phyloP scores from a whole-genome alignment of 2,113 vertebrate genomes.

The Gambusia holbrooki region DNA sequence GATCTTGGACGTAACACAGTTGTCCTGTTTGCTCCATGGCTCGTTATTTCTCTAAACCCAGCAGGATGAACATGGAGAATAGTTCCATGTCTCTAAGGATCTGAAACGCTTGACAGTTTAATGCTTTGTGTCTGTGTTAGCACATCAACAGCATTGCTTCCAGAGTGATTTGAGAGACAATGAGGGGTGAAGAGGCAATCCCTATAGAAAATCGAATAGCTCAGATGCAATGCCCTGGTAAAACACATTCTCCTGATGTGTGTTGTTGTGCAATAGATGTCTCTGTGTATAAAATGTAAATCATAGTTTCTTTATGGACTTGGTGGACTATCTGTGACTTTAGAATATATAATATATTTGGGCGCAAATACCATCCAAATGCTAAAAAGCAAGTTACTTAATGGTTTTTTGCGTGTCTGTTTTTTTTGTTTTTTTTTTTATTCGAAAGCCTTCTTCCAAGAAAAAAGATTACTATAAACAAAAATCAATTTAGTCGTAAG shows the following conservation, averaged over 20 bases:
- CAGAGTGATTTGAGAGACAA: conserved; percentile 1
- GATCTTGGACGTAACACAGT: too few relatives aligned
- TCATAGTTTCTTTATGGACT: background rate
- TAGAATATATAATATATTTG: background rate
- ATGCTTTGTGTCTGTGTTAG: background rate
- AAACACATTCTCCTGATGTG: background rate
- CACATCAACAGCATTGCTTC: background rate
- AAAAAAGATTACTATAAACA: background rate
- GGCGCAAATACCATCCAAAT: background rate
- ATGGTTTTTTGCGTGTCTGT: background rate
- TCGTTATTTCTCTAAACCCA: background rate
- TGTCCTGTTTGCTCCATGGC: background rate
- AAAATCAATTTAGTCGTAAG: conserved; percentile 3
- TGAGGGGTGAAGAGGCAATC: background rate
- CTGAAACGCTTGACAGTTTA: background rate
- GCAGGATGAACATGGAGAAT: too few relatives aligned
- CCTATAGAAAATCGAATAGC: background rate
- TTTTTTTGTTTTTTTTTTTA: background rate
- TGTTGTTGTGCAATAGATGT: background rate
- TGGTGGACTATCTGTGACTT: background rate
- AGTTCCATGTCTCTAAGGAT: too few relatives aligned
- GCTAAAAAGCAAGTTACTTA: background rate
- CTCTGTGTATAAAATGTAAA: background rate
- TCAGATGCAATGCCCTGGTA: background rate
- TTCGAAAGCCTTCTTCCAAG: background rate